Evolutionary conservation across 2,113 vertebrate species (phyloP).

Genomic region (Cervus canadensis): DNA sequence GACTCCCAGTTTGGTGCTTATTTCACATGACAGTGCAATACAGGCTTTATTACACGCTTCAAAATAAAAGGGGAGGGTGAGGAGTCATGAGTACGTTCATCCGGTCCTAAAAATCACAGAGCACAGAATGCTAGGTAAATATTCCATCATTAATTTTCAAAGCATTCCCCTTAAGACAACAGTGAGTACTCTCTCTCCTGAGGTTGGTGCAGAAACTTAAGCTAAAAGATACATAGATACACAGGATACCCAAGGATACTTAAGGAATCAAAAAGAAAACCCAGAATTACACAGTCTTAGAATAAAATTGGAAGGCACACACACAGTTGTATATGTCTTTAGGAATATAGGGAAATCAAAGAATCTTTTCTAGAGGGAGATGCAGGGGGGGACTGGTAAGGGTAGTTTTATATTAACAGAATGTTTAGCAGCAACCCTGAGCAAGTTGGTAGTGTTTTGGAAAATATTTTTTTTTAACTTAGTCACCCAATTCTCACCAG

Average conservation of each 20-base stretch:
- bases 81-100: not conserved
- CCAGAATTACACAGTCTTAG: not conserved
- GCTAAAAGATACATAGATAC: not conserved
- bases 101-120: not conserved
- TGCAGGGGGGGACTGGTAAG: not conserved
- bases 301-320: not conserved
- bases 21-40: not conserved
- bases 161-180: not conserved
- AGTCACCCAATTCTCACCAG: constrained; percentile 34
- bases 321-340: not conserved
- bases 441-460: not conserved
- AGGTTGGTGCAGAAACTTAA: not conserved
- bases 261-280: not conserved
- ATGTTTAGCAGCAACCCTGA: not conserved
- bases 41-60: not conserved
- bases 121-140: not conserved
- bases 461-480: constrained; percentile 37
- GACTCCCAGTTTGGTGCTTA: not conserved
- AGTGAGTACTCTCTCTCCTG: not conserved
- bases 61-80: not conserved
- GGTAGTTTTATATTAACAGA: not conserved
- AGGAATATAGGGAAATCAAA: not conserved
- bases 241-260: not conserved
- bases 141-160: not conserved
- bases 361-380: not conserved